phyloP scores from a whole-genome alignment of 2,888 invertebrate genomes.

The Tryphoninae sp. region DNA sequence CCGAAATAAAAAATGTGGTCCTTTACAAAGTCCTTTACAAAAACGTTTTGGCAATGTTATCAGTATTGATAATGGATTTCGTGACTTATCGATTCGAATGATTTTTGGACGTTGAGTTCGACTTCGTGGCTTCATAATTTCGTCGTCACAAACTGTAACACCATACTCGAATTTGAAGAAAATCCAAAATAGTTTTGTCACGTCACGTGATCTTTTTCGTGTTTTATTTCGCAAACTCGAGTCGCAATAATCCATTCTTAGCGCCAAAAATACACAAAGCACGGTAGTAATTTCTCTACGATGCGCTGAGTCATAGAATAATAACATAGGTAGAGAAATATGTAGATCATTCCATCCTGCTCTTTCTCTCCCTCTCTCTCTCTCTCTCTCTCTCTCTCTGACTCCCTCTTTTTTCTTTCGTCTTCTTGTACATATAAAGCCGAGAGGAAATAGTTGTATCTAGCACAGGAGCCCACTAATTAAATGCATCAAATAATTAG shows the following conservation, averaged over 20 bases:
- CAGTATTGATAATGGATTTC: too few relatives aligned
- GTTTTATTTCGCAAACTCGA: not conserved
- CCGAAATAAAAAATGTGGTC: too few relatives aligned
- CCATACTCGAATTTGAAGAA: too few relatives aligned
- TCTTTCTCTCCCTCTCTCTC: not conserved
- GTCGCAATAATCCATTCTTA: conserved; percentile 1
- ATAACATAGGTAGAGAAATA: not conserved
- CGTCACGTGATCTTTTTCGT: not conserved
- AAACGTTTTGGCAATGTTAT: too few relatives aligned
- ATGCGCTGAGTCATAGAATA: not conserved
- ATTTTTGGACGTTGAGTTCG: too few relatives aligned
- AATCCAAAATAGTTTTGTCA: not conserved
- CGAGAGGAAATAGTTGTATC: not conserved
- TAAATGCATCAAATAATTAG: conserved; percentile 65
- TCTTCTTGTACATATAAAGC: conserved; percentile 1
- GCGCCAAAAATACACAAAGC: not conserved
- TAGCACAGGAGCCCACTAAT: conserved; percentile 42
- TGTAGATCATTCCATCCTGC: not conserved
- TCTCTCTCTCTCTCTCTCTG: not conserved
- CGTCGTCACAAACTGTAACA: too few relatives aligned
- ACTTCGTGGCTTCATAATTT: too few relatives aligned
- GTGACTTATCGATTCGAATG: too few relatives aligned
- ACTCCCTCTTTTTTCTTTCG: conserved; percentile 2
- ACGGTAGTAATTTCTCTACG: conserved; percentile 20
- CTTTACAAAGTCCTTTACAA: too few relatives aligned